phyloP scores from a whole-genome alignment of 2,888 invertebrate genomes.

The Chorisops tibialis region DNA sequence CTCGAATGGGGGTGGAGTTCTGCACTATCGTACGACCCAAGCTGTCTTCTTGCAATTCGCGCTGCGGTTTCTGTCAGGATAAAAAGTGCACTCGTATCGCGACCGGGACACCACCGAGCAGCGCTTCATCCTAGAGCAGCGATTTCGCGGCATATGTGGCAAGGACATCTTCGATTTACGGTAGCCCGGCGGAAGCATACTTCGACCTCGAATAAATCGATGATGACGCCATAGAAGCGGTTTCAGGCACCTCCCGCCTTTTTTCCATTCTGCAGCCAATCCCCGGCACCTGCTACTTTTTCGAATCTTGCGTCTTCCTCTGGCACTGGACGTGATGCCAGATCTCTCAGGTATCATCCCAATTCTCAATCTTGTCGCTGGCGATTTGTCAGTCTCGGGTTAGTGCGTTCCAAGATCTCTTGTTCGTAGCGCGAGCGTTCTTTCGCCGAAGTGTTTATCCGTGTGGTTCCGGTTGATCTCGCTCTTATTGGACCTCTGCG shows the following conservation, averaged over 20 bases:
- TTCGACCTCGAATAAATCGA: not conserved
- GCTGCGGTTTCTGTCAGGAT: no score
- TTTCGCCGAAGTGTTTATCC: not conserved
- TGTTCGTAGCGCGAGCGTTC: slow-evolving; percentile 1
- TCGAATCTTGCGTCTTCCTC: not conserved
- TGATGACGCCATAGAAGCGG: not conserved
- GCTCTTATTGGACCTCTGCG: not conserved
- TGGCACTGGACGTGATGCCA: not conserved
- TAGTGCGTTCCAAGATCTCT: slow-evolving; percentile 4
- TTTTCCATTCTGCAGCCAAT: not conserved
- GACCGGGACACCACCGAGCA: no score
- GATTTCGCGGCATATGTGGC: no score
- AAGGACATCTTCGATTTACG: no score
- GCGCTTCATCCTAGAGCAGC: no score
- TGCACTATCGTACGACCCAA: no score
- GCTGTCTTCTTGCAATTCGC: no score
- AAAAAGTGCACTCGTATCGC: no score
- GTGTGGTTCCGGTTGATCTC: not conserved
- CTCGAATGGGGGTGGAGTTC: no score
- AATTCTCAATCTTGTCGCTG: not conserved
- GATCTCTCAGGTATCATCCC: not conserved
- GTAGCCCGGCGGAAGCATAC: no score
- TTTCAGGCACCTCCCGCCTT: not conserved
- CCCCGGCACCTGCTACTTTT: not conserved
- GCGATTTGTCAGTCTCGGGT: not conserved